Percentiles rank a stretch among this genome's conserved stretches.
Evolutionary conservation across 2,797 vertebrate species (phyloP).

Genomic region (Chelmon rostratus): DNA sequence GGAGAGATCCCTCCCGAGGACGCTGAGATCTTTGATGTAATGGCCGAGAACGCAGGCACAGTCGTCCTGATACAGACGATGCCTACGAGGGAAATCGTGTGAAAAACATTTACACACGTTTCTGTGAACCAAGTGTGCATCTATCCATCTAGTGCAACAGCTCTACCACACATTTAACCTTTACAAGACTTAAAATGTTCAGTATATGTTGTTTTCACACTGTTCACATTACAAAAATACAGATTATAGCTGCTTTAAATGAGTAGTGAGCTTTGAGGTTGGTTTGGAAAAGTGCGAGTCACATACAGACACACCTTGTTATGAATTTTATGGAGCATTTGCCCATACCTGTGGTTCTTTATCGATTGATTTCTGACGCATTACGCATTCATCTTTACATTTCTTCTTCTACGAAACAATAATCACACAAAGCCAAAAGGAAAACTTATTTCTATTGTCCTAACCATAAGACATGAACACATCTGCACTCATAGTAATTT

Average conservation of each 20-base stretch:
- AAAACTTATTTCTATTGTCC: neutral
- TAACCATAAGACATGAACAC: neutral
- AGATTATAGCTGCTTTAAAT: no score
- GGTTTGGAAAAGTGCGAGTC: no score
- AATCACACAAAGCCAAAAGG: neutral
- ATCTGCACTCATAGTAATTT: neutral
- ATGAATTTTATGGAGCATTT: no score
- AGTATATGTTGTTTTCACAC: no score
- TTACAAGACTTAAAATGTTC: neutral
- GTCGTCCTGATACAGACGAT: slow-evolving; percentile 88
- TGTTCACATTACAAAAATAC: no score
- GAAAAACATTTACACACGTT: neutral
- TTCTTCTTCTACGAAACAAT: no score
- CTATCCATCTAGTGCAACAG: neutral
- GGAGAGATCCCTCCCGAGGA: slow-evolving; percentile 86
- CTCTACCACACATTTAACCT: neutral
- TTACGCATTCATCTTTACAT: no score
- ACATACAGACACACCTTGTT: no score
- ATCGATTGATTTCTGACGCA: no score
- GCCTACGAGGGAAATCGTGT: slow-evolving; percentile 67
- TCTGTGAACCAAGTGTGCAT: neutral
- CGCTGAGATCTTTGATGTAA: slow-evolving; percentile 89
- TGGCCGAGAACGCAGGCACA: slow-evolving; percentile 88
- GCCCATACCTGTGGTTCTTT: no score
- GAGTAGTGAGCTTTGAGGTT: no score